Conservation (phyloP, 2,888 invertebrate species). For the Agapostemon virescens region DNA sequence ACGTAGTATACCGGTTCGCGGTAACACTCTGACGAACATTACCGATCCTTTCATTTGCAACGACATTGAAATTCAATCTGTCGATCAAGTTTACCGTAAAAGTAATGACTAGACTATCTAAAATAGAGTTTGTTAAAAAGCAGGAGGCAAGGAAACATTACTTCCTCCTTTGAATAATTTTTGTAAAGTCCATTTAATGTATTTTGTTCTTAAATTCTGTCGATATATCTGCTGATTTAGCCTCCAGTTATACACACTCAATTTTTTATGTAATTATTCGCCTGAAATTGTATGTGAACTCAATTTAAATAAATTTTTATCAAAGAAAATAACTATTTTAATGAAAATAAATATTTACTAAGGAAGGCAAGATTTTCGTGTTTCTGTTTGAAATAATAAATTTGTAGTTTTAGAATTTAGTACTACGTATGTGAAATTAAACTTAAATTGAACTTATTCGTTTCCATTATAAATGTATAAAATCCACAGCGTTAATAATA, state of each 20-base stretch:
- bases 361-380: background rate
- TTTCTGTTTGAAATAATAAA: background rate
- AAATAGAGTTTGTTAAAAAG: too few species aligned
- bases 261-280: background rate
- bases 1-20: slow-evolving; percentile 5
- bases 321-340: background rate
- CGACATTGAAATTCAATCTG: background rate
- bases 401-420: background rate
- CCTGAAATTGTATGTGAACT: background rate
- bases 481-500: too few species aligned
- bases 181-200: background rate
- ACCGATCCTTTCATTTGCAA: slow-evolving; percentile 4
- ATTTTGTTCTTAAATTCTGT: background rate
- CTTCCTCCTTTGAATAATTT: background rate
- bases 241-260: background rate
- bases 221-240: background rate
- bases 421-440: background rate
- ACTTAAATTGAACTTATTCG: background rate
- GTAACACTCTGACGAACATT: slow-evolving; percentile 9
- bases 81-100: background rate
- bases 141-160: background rate
- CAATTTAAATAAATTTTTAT: background rate
- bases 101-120: background rate
- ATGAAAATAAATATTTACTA: background rate
- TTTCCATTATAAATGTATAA: too few species aligned